Evolutionary conservation across 2,797 vertebrate species (phyloP), one percentile per base, ranked within the genome.

Genomic region (Sarcophilus harrisii): DNA sequence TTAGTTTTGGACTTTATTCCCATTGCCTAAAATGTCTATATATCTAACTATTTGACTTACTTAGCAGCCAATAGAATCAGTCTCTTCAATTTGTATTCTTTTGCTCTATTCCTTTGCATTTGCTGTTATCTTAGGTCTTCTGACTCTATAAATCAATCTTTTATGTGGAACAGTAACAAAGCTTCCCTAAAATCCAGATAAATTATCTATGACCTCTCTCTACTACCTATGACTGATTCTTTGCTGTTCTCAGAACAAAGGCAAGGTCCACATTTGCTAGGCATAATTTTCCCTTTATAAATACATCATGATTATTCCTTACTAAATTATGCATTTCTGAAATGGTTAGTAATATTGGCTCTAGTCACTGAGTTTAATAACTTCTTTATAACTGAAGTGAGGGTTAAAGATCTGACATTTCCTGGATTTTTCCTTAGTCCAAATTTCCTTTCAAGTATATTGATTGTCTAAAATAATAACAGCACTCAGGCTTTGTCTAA

Each of bases 131-230:
- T 57, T 93, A 58, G 0, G 0, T 90, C 93, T 92, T 92, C 81
- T 52, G 24, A 92, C 49, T 97, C 49, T 97, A 87, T 91, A 90
- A 94, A 96, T 55, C 0, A 90, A 49, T 96, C 96, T 89, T 81
- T 91, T 92, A 95, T 92, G 92, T 3, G 11, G 29, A 94, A 92
- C 16, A 58, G 32, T 24, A 59, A n/a, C 30, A 52, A 90, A 11
- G 14, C 18, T 32, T 93, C 97, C 55, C 58, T 94, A 29, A 96
- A 90, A 95, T 90, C 94, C 73, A 91, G 60, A 94, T 54, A 95
- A 94, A 90, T n/a, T 29, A 14, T 54, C 8, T n/a, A n/a, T 1
- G 30, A n/a, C 14, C 10, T 93, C 96, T 94, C 12, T 54, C 93
- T 0, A 73, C 29, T 90, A 27, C 45, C 52, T 92, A 14, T 45